Base-by-base conservation (phyloP, 1,140 invertebrate genomes). In the Pomacea maculata region DNA sequence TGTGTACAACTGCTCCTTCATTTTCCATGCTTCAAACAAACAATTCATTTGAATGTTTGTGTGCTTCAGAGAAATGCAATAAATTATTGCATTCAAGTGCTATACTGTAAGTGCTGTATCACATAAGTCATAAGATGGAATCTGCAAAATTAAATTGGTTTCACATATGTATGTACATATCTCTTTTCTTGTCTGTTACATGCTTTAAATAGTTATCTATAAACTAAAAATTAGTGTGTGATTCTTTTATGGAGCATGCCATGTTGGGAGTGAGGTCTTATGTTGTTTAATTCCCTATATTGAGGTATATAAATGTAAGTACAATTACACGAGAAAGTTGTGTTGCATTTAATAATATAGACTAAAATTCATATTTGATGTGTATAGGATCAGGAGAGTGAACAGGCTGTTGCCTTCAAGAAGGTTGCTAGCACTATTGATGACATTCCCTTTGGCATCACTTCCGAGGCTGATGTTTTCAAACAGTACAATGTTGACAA, bases 361-460 rank as follows among this genome's bases (percentile, higher is more conserved):
- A 14, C 11, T 17, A 61, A 61, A 63, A 74, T 25, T 25, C 12
- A 65, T 76, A 0, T 54, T 71, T 63, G 0, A 57, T 78, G 63
- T 83, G 84, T 83, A 73, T 79, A 92, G 91, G 95, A 98, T 90
- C 91, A 93, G 74, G 93, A 94, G 65, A 94, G 94, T 74, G 94
- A 94, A 52, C 94, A 92, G 75, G 97, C 97, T 57, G 97, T 98
- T 92, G 92, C 94, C 73, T 99, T 96, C 93, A 91, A 96, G 79
- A 93, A 94, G 83, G 95, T 95, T 84, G 98, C 97, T 79, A 93
- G 93, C 84, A 90, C 92, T 17, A 92, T 96, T 86, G 98, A 99
- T 90, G 97, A 98, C 90, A 93, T 96, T 91, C 93, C 94, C 64
- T 99, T 99, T 91, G 98, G 93, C 89, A 95, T 99, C 87, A 95